These are phyloP conservation scores for Uria aalge DNA, from an alignment of 2,113 vertebrate genomes.

Conservation along the genomic window DNA sequence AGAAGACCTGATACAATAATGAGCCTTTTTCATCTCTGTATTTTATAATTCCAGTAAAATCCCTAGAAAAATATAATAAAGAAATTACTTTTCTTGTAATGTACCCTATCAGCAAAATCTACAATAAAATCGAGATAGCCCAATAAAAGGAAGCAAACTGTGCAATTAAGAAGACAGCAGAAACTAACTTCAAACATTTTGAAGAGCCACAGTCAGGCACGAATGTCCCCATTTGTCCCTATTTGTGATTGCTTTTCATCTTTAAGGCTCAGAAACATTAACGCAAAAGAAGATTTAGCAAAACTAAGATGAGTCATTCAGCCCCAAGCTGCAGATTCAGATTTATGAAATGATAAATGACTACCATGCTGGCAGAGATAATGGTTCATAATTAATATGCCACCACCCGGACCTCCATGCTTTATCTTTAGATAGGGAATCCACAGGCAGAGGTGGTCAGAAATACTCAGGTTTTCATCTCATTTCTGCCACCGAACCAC, in stretches of 20 bases:
- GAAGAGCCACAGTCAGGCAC: not conserved
- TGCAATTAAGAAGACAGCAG: slow-evolving; percentile 3
- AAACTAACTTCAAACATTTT: not conserved
- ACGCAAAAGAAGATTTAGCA: not conserved
- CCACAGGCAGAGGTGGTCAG: not conserved
- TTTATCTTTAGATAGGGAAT: not conserved
- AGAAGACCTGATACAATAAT: not conserved
- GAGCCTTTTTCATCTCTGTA: not conserved
- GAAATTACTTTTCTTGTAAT: not conserved
- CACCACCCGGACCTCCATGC: not conserved
- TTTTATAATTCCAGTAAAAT: not conserved
- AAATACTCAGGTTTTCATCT: not conserved
- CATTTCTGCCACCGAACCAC: not conserved
- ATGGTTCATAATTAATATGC: not conserved
- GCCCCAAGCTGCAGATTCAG: not conserved
- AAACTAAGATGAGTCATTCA: not conserved
- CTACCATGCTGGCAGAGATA: not conserved
- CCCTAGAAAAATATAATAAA: not conserved
- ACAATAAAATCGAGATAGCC: slow-evolving; percentile 23
- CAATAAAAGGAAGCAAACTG: slow-evolving; percentile 7
- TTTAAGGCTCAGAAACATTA: not conserved
- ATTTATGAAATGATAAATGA: not conserved
- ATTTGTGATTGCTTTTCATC: not conserved
- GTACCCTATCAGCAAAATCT: not conserved
- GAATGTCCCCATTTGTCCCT: not conserved